Base-by-base conservation (phyloP, 2,797 vertebrate species). In the Coendou prehensilis region DNA sequence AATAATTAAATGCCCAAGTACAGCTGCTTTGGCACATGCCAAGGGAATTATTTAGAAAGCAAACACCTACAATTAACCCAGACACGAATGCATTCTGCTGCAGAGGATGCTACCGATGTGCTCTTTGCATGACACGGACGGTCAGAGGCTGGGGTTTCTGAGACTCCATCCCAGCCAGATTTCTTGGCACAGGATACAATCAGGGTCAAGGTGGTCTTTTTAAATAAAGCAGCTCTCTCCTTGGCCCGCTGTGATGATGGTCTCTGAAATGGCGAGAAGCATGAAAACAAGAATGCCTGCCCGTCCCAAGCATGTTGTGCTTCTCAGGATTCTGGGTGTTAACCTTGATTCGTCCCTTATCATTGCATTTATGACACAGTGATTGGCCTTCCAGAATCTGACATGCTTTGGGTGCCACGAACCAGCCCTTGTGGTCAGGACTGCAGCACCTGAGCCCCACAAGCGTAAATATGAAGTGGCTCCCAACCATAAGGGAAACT, bases 21-120 rank as follows among this genome's bases (percentile, higher is more conserved):
- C 89, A 92, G 75, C 75, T 83, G 69, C 37, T 73, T 41, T 92
- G 93, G 80, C 37, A 79, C 54, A 80, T 22, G 56, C 64, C 56
- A 67, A 71, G 71, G 64, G 79, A 94, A 78, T 87, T 84, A 82
- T 94, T 97, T 81, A 89, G 80, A 89, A 93, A 93, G 86, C 59
- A 80, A 95, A 96, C 59, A 89, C 83, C 79, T 67, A 76, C 81
- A 88, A 87, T 67, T 67, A 56, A 37, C 30, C 45, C 59, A 87
- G 83, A 56, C 13, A 37, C 52, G 59, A 64, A 81, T 5, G 9
- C 30, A 18, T 71, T 91, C 61, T 56, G 69, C 85, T 56, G 63
- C 1, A 30, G 78, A 63, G 81, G 95, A 81, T 8, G 14, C 4
- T 64, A 56, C 71, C 33, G 9, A 13, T 0, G 0, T 0, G 5